Percentiles rank a stretch among this genome's conserved stretches.
Evolutionary conservation across 2,888 invertebrate genomes (phyloP).

Genomic region (Cryptus viduatorius): DNA sequence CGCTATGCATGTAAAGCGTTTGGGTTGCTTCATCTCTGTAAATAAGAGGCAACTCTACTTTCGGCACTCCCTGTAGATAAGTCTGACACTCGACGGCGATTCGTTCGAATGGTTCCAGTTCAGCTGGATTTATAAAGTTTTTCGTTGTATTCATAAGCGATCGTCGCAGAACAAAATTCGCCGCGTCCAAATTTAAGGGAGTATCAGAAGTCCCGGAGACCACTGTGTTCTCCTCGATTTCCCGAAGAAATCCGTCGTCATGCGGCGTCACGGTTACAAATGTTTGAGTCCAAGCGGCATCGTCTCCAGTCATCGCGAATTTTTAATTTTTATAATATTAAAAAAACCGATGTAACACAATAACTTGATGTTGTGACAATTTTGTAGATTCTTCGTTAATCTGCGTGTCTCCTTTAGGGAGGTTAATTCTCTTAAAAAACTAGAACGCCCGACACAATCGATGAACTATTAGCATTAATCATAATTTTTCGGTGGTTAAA

Average conservation of each 20-base stretch:
- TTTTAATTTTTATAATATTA: background rate
- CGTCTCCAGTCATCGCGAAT: slow-evolving; percentile 47
- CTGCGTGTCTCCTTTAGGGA: too few species aligned
- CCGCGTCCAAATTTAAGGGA: slow-evolving; percentile 65
- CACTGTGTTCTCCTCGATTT: slow-evolving; percentile 65
- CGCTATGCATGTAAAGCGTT: slow-evolving; percentile 75
- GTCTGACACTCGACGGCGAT: slow-evolving; percentile 73
- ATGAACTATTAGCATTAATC: too few species aligned
- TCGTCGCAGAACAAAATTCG: slow-evolving; percentile 68
- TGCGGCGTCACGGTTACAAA: slow-evolving; percentile 75
- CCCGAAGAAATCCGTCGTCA: slow-evolving; percentile 73
- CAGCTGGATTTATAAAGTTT: slow-evolving; percentile 68
- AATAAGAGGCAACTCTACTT: slow-evolving; percentile 70
- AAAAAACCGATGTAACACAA: too few species aligned
- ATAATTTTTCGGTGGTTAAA: too few species aligned
- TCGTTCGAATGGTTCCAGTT: slow-evolving; percentile 55
- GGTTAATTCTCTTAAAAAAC: too few species aligned
- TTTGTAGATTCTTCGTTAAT: too few species aligned
- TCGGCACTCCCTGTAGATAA: slow-evolving; percentile 73
- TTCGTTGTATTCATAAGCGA: slow-evolving; percentile 57
- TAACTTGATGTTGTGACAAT: too few species aligned
- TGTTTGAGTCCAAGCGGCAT: slow-evolving; percentile 75
- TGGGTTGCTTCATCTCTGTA: slow-evolving; percentile 74
- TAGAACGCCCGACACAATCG: too few species aligned
- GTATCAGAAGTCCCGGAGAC: slow-evolving; percentile 69